Evolutionary conservation across 2,113 vertebrate species (phyloP), one percentile per base, ranked within the genome.

Genomic region (Alligator mississippiensis): DNA sequence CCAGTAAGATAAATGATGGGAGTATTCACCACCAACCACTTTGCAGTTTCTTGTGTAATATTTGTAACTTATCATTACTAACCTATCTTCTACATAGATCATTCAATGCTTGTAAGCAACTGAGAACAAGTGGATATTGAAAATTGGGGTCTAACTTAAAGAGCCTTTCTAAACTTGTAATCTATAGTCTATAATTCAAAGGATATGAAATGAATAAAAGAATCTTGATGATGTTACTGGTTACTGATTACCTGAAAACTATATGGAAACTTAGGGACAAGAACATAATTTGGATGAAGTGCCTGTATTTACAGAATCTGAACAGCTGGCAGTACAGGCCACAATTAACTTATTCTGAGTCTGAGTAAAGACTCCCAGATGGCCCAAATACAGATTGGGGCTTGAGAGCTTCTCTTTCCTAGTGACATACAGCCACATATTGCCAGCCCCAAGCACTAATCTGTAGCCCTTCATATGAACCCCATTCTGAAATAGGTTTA

Each of bases 331-430:
- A 78, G 80, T 80, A 81, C 28, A 89, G 58, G 3, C 24, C 60
- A 75, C 11, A 83, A 93, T 84, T 90, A 93, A 90, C 38, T 87
- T 77, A n/a, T 47, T 93, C 90, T 75, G 88, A 86, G 54, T 81
- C 60, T 12, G 64, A 89, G 34, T 83, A 80, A 62, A 72, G 66
- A 66, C 28, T 93, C 61, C 78, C 83, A 25, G n/a, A 15, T 74
- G 0, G 2, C 59, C 72, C 82, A 62, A 93, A 90, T 81, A 80
- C 66, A 93, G 9, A 25, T 70, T 78, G 58, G 92, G 77, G 72
- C 89, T 90, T 86, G 17, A 76, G 11, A 66, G 54, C 16, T 75
- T 90, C 0, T 68, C 25, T 84, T 16, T 90, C 15, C 28, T 4
- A 25, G 2, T 59, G 85, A 86, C 59, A 86, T 11, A 16, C 3